Evolutionary conservation across 2,113 vertebrate species (phyloP).

Genomic region (Eulemur macaco): DNA sequence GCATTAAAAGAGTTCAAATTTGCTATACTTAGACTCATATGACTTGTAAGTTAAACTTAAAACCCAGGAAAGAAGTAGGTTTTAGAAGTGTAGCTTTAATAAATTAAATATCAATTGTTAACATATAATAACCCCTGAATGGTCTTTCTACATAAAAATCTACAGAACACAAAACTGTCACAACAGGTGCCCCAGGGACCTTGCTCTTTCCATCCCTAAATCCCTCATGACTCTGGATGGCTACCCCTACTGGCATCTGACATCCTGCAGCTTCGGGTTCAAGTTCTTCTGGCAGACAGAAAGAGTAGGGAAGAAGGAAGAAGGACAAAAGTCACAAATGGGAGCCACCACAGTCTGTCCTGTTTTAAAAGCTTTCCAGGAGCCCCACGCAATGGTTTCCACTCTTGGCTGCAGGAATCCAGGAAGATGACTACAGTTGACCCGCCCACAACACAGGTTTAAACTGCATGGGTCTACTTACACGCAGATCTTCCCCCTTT

Average conservation of each 20-base stretch:
- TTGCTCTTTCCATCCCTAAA: background rate
- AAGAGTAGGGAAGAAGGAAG: background rate
- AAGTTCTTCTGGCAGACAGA: rapidly evolving
- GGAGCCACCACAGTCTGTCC: background rate
- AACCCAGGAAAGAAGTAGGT: background rate
- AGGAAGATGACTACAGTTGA: background rate
- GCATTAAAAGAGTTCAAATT: background rate
- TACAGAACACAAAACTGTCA: background rate
- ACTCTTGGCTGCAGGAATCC: background rate
- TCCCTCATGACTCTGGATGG: background rate
- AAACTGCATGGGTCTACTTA: no score
- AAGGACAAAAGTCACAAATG: background rate
- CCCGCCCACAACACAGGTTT: no score
- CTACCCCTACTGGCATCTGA: no score
- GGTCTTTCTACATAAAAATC: background rate
- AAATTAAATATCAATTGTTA: background rate
- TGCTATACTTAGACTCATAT: background rate
- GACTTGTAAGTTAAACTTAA: background rate
- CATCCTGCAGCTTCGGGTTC: background rate
- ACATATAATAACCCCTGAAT: background rate
- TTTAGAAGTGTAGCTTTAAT: background rate
- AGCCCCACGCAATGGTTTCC: background rate
- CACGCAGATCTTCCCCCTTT: no score
- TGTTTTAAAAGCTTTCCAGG: background rate
- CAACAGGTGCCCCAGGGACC: background rate